Conservation (phyloP, 2,113 vertebrate species). For the Pluvialis apricaria region DNA sequence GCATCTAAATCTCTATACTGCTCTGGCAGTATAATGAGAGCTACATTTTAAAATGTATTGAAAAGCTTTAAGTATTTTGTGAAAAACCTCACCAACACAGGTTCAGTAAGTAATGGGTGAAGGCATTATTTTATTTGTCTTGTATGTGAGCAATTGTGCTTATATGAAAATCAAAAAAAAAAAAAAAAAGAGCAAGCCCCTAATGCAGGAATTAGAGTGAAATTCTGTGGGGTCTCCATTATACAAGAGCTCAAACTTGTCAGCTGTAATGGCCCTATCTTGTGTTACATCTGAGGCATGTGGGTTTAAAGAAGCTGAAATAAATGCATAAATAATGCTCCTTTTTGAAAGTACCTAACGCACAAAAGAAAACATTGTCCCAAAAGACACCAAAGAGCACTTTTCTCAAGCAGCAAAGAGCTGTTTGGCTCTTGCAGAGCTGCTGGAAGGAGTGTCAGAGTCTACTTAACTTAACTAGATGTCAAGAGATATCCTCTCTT, state of each 20-base stretch:
- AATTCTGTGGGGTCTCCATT: neutral
- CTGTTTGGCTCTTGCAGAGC: neutral
- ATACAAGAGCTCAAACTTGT: neutral
- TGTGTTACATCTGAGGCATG: neutral
- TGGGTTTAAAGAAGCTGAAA: constrained; percentile 1
- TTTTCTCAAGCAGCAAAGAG: neutral
- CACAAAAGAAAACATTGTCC: neutral
- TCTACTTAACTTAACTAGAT: neutral
- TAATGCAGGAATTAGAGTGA: neutral
- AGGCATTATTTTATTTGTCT: neutral
- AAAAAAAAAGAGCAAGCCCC: neutral
- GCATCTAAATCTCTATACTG: neutral
- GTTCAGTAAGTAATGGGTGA: neutral
- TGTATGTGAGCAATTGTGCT: neutral
- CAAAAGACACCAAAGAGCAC: neutral
- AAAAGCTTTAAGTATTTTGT: neutral
- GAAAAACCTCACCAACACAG: neutral
- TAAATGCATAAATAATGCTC: neutral
- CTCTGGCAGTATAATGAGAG: neutral
- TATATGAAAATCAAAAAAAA: too few species aligned
- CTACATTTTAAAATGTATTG: neutral
- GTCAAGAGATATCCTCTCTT: neutral
- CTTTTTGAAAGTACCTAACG: neutral
- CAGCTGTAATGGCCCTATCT: neutral
- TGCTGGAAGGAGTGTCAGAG: neutral